A percentile compares a stretch with the other conserved stretches of the same genome.
phyloP scores from a whole-genome alignment of 2,888 invertebrate genomes.

The Melanchra persicariae region DNA sequence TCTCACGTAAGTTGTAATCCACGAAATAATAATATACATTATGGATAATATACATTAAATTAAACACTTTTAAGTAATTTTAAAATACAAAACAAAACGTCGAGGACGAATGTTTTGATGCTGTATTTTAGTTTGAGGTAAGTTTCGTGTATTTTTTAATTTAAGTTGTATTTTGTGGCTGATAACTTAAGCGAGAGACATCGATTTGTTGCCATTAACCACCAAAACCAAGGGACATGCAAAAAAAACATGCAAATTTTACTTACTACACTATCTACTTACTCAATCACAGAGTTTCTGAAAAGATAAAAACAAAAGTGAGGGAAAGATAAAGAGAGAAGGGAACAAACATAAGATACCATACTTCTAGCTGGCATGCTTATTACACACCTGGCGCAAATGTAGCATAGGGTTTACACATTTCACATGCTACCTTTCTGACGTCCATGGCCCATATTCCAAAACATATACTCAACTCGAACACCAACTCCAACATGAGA shows the following conservation, averaged over 20 bases:
- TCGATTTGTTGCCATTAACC: neutral
- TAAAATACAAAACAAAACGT: too few species aligned
- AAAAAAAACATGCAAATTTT: slow-evolving; percentile 44
- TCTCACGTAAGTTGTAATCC: too few species aligned
- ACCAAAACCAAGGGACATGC: slow-evolving; percentile 5
- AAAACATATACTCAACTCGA: too few species aligned
- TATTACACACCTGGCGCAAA: neutral
- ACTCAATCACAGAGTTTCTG: slow-evolving; percentile 81
- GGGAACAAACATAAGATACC: slow-evolving; percentile 24
- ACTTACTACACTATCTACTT: slow-evolving; percentile 73
- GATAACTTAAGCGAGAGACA: neutral
- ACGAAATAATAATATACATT: too few species aligned
- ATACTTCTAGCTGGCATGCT: slow-evolving; percentile 27
- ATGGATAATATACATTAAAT: too few species aligned
- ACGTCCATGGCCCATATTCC: too few species aligned
- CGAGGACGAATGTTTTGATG: too few species aligned
- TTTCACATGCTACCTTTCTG: slow-evolving; percentile 6
- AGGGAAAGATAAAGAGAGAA: slow-evolving; percentile 50
- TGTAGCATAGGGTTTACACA: neutral
- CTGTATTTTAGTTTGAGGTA: too few species aligned
- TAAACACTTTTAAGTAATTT: too few species aligned
- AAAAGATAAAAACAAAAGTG: slow-evolving; percentile 72
- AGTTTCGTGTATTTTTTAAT: too few species aligned
- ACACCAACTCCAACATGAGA: too few species aligned
- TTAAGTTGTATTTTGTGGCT: too few species aligned